Evolutionary conservation across 2,797 vertebrate species (phyloP).

Genomic region (Platalea minor): DNA sequence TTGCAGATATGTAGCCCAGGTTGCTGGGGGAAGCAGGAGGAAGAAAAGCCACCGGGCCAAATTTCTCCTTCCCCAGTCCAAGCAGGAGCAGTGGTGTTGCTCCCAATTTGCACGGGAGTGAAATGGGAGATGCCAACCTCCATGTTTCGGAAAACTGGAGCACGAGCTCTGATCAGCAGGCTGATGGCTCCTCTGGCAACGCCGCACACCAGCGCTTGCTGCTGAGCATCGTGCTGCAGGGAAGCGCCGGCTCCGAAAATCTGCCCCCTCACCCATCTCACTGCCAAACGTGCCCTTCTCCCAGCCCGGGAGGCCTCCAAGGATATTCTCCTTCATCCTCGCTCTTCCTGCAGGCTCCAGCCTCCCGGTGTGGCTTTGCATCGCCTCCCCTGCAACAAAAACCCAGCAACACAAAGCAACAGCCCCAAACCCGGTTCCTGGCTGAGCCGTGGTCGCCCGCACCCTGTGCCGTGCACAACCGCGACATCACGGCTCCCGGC

Average conservation of each 20-base stretch:
- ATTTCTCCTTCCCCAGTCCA: neutral
- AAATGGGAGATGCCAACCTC: neutral
- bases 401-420: neutral
- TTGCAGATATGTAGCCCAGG: neutral
- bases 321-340: neutral
- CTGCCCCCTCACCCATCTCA: neutral
- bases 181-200: neutral
- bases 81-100: neutral
- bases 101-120: neutral
- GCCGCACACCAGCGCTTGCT: neutral
- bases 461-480: accelerated
- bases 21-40: neutral
- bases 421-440: neutral
- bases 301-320: neutral
- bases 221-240: neutral
- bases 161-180: neutral
- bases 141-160: neutral
- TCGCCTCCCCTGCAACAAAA: neutral
- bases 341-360: neutral
- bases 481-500: accelerated
- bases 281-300: neutral
- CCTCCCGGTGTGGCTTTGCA: neutral
- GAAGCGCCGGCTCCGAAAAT: neutral
- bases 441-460: neutral
- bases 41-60: neutral